These are phyloP conservation scores for Mugil cephalus DNA, from an alignment of 2,113 vertebrate species.

Conservation along the genomic window DNA sequence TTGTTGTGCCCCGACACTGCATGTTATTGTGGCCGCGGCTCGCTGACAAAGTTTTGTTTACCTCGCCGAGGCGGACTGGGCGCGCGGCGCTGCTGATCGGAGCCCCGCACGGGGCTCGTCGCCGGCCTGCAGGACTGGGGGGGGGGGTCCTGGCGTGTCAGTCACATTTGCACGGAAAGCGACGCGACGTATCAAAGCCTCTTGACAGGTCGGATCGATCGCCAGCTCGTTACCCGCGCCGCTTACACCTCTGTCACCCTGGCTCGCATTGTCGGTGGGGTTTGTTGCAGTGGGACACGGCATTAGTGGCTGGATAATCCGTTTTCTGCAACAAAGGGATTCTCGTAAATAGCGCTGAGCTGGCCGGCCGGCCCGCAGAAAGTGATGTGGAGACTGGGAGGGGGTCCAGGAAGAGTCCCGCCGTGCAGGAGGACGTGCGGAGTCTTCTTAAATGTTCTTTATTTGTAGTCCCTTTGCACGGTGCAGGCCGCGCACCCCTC, in stretches of 20 bases:
- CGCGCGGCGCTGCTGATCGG: background rate
- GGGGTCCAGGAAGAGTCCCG: constrained; percentile 50
- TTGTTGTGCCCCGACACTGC: constrained; percentile 27
- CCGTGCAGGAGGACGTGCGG: constrained; percentile 28
- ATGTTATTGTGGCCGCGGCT: constrained; percentile 28
- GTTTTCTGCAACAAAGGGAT: constrained; percentile 83
- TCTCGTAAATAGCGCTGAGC: constrained; percentile 81
- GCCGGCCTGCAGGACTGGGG: background rate
- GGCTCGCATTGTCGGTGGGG: constrained; percentile 55
- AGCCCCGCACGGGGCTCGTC: constrained; percentile 5
- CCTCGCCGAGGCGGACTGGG: constrained; percentile 22
- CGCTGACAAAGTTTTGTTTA: constrained; percentile 78
- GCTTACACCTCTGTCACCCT: constrained; percentile 19
- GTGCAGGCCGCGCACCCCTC: constrained; percentile 40
- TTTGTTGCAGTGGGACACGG: constrained; percentile 70
- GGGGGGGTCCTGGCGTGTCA: constrained; percentile 3
- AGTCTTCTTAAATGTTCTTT: constrained; percentile 10
- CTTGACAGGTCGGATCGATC: constrained; percentile 66
- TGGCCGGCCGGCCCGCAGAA: constrained; percentile 57
- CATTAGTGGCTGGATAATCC: constrained; percentile 80
- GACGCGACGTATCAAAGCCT: constrained; percentile 37
- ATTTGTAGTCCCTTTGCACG: constrained; percentile 16
- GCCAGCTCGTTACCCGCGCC: background rate
- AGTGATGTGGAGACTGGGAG: constrained; percentile 27
- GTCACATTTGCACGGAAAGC: background rate